Percentiles rank a stretch among this genome's conserved stretches.
These are phyloP conservation scores for Camelus dromedarius DNA, from an alignment of 2,113 vertebrate species.

Conservation along the genomic window DNA sequence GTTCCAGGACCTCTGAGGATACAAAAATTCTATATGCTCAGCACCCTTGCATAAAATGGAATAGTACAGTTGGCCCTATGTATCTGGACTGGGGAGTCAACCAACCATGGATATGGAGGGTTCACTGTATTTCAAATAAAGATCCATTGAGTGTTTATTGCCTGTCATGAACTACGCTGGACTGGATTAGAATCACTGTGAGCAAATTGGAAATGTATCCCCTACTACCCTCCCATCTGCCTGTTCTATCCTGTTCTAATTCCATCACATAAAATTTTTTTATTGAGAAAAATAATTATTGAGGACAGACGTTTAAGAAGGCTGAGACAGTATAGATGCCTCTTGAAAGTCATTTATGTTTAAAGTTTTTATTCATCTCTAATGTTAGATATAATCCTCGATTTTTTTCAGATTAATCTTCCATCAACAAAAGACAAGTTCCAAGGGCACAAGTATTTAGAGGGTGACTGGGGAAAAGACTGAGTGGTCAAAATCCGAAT, in stretches of 20 bases:
- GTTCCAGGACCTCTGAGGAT: neutral
- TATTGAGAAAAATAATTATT: neutral
- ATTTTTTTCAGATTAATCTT: neutral
- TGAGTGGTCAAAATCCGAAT: neutral
- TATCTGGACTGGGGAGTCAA: neutral
- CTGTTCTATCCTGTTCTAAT: neutral
- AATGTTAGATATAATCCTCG: neutral
- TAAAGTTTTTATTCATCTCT: neutral
- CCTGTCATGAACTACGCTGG: neutral
- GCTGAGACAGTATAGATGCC: neutral
- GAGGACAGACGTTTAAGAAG: neutral
- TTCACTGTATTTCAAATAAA: neutral
- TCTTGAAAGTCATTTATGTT: neutral
- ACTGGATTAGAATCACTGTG: neutral
- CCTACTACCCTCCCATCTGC: too few species aligned
- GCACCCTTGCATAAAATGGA: neutral
- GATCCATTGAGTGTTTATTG: neutral
- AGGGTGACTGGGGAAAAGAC: neutral
- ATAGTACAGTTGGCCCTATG: neutral
- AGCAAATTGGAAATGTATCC: neutral
- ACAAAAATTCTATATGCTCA: neutral
- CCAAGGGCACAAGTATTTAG: neutral
- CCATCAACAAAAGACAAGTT: neutral
- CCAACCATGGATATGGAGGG: neutral
- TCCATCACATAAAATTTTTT: neutral